Evolutionary conservation across 2,113 vertebrate species (phyloP).

Genomic region (Mormoops blainvillei): DNA sequence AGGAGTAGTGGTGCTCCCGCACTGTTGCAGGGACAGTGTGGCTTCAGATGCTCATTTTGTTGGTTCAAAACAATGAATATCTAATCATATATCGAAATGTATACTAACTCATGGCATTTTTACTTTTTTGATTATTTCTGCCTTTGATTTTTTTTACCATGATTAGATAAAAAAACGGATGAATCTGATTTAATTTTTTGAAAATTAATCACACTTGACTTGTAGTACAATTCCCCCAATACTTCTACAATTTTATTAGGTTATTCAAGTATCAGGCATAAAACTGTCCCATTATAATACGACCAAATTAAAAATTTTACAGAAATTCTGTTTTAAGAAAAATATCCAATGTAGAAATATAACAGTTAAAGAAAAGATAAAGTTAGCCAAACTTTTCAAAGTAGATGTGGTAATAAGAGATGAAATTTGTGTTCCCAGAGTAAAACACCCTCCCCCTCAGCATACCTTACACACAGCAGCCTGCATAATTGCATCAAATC

Average conservation of each 20-base stretch:
- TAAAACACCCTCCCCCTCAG: not conserved
- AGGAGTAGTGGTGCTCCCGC: not conserved
- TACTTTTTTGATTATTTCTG: not conserved
- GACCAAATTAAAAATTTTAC: not conserved
- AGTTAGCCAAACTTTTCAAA: not conserved
- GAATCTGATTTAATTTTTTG: not conserved
- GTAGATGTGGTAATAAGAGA: not conserved
- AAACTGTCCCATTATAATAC: not conserved
- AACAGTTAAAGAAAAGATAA: not conserved
- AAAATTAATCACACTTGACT: not conserved
- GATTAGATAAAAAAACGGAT: conserved; percentile 8
- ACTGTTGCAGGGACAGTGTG: not conserved
- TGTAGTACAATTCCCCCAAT: not conserved
- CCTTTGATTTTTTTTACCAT: not conserved
- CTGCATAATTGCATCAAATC: conserved; percentile 98
- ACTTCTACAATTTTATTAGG: not conserved
- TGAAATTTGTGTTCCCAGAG: not conserved
- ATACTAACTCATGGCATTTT: not conserved
- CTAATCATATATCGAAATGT: not conserved
- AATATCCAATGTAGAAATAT: not conserved
- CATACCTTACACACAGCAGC: conserved; percentile 96
- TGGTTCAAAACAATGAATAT: not conserved
- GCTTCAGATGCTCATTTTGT: not conserved
- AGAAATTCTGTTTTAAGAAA: conserved; percentile 21
- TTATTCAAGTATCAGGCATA: not conserved